Conservation (phyloP, 2,113 vertebrate genomes). For the Amphiprion percula region DNA sequence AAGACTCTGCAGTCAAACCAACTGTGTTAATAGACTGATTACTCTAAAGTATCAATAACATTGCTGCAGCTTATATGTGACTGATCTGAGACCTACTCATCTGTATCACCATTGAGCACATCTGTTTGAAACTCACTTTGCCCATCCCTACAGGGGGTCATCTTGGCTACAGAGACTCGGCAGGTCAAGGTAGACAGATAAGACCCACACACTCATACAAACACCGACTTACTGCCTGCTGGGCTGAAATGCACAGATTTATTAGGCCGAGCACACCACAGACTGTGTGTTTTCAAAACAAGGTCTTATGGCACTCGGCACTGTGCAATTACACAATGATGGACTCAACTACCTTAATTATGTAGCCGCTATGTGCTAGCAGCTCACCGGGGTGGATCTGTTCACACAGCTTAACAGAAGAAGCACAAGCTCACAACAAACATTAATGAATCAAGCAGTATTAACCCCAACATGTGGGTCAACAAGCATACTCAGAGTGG, state of each 20-base stretch:
- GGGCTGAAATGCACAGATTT: conserved; percentile 57
- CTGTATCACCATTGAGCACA: neutral
- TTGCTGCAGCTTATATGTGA: conserved; percentile 2
- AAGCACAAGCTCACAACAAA: conserved; percentile 32
- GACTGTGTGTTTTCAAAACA: conserved; percentile 70
- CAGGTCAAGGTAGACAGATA: conserved; percentile 16
- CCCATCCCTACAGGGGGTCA: neutral
- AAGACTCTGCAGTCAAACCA: conserved; percentile 4
- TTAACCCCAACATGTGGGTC: conserved; percentile 37
- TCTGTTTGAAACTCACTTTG: conserved; percentile 18
- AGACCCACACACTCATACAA: conserved; percentile 27
- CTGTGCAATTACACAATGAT: conserved; percentile 75
- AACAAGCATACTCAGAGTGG: conserved; percentile 45
- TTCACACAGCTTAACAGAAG: conserved; percentile 36
- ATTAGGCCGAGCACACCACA: conserved; percentile 39
- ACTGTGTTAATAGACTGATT: neutral
- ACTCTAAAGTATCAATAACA: neutral
- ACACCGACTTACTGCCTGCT: conserved; percentile 21
- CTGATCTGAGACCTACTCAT: conserved; percentile 13
- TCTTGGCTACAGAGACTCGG: conserved; percentile 9
- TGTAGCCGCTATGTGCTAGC: conserved; percentile 48
- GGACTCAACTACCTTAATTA: conserved; percentile 66
- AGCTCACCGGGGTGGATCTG: conserved; percentile 55
- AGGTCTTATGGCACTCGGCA: conserved; percentile 52
- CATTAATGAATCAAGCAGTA: conserved; percentile 47